Evolutionary conservation across 2,113 vertebrate species (phyloP).

Genomic region (Cynocephalus volans): DNA sequence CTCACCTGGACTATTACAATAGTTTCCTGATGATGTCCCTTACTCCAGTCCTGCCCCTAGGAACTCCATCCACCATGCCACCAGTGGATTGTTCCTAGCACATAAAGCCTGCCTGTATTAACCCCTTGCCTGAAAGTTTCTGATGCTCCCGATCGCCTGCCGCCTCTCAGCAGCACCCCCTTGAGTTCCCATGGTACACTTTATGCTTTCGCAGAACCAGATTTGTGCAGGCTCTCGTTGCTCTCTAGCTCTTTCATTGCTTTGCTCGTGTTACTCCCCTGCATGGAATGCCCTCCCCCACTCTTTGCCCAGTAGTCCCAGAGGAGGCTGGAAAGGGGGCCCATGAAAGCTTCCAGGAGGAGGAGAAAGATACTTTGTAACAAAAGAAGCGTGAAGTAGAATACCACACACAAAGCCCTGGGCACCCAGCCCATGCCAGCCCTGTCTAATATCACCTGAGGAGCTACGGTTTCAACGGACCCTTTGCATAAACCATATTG

Average conservation of each 20-base stretch:
- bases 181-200: not conserved
- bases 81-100: not conserved
- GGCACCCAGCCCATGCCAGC: not conserved
- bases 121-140: not conserved
- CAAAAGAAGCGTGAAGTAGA: conserved; percentile 6
- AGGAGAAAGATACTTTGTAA: not conserved
- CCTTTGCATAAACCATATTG: not conserved
- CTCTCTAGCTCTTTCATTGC: not conserved
- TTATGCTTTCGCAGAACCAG: not conserved
- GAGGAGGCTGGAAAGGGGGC: not conserved
- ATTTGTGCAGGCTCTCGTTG: not conserved
- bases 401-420: not conserved
- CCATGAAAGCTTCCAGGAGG: not conserved
- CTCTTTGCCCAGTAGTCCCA: not conserved
- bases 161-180: not conserved
- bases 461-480: not conserved
- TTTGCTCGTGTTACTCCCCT: not conserved
- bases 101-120: not conserved
- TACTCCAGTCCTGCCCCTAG: not conserved
- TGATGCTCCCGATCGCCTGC: not conserved
- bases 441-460: not conserved
- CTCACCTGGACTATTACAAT: not conserved
- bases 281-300: not conserved
- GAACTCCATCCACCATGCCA: not conserved
- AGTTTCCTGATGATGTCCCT: not conserved